These are phyloP conservation scores for Apocheima hispidaria DNA, from an alignment of 2,888 invertebrate genomes.

Conservation along the genomic window DNA sequence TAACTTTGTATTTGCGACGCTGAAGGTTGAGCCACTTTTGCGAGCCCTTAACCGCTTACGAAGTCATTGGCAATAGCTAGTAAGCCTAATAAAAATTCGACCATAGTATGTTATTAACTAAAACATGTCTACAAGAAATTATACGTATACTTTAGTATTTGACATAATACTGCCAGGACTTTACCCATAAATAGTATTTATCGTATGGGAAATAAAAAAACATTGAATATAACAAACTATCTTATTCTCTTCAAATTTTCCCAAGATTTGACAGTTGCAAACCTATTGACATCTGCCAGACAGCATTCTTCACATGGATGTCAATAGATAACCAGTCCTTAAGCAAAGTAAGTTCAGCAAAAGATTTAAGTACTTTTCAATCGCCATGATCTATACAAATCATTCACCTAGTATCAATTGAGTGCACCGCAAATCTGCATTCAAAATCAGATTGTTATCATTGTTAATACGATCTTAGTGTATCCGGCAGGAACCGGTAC, in stretches of 20 bases:
- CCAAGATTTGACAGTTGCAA: slow-evolving; percentile 23
- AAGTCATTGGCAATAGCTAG: too few species aligned
- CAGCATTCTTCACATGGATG: slow-evolving; percentile 7
- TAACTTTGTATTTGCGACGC: too few species aligned
- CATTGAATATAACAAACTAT: not conserved
- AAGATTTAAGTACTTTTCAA: slow-evolving; percentile 30
- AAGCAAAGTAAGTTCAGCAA: not conserved
- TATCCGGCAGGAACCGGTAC: slow-evolving; percentile 29
- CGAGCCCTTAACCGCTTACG: too few species aligned
- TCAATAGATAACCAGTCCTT: slow-evolving; percentile 12
- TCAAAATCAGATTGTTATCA: slow-evolving; percentile 80
- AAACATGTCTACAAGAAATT: too few species aligned
- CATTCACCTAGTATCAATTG: slow-evolving; percentile 51
- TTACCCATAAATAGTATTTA: not conserved
- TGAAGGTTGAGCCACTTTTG: too few species aligned
- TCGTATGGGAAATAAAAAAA: not conserved
- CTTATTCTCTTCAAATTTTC: slow-evolving; percentile 18
- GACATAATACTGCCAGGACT: too few species aligned
- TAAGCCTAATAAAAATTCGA: too few species aligned
- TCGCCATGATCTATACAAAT: slow-evolving; percentile 29
- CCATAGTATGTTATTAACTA: too few species aligned
- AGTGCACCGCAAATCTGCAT: slow-evolving; percentile 71
- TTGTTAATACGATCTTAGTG: slow-evolving; percentile 63
- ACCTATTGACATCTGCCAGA: slow-evolving; percentile 31
- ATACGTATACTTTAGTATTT: too few species aligned